phyloP scores from a whole-genome alignment of 2,113 vertebrate genomes.

The Electrona antarctica region DNA sequence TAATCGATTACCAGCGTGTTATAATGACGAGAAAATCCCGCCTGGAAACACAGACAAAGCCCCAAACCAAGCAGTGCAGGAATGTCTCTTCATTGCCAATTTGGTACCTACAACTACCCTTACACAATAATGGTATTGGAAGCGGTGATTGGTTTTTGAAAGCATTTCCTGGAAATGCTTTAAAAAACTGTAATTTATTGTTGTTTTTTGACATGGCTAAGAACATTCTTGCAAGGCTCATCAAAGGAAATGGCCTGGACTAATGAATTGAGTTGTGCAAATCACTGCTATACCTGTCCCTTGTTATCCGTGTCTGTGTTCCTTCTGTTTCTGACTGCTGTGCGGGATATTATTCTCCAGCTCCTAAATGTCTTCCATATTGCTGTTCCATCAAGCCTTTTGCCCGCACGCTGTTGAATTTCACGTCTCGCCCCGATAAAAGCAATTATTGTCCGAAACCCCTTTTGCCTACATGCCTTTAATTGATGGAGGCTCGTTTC shows the following conservation, averaged over 20 bases:
- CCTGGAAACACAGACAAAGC: constrained; percentile 45
- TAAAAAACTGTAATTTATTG: constrained; percentile 27
- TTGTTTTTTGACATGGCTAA: constrained; percentile 43
- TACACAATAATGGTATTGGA: constrained; percentile 42
- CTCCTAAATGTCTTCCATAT: constrained; percentile 19
- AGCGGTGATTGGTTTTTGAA: constrained; percentile 41
- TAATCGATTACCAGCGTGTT: constrained; percentile 35
- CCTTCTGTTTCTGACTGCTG: constrained; percentile 28
- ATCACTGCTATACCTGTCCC: not conserved
- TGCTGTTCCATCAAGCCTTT: constrained; percentile 27
- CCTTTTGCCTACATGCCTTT: constrained; percentile 29
- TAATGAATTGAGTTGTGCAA: constrained; percentile 14
- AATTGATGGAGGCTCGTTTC: constrained; percentile 49
- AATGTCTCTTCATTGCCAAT: constrained; percentile 44
- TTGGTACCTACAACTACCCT: constrained; percentile 46
- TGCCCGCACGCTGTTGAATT: constrained; percentile 22
- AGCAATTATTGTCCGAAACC: constrained; percentile 18
- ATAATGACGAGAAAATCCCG: constrained; percentile 48
- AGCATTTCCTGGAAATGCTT: constrained; percentile 8
- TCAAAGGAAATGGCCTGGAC: constrained; percentile 29
- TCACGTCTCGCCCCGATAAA: constrained; percentile 23
- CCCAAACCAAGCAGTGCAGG: constrained; percentile 33
- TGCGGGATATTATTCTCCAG: constrained; percentile 23
- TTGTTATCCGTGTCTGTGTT: constrained; percentile 32
- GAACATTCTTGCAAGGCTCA: constrained; percentile 31